These are phyloP conservation scores for Lottia scabra DNA, from an alignment of 2,888 invertebrate genomes.

Conservation along the genomic window DNA sequence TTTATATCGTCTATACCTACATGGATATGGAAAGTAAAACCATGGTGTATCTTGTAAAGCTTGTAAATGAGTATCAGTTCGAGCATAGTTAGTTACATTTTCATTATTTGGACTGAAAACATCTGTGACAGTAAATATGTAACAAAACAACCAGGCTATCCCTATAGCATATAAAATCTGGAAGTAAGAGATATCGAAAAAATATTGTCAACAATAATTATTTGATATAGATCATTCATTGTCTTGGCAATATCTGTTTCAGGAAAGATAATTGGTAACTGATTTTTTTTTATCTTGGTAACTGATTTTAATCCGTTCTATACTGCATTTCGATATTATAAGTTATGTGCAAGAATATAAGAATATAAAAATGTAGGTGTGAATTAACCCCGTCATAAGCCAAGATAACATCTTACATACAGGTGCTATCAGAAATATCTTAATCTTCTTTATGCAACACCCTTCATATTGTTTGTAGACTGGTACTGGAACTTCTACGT, in stretches of 20 bases:
- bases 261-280: too few species aligned
- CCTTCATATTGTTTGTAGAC: conserved; percentile 29
- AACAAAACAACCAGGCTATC: conserved; percentile 43
- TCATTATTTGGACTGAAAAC: conserved; percentile 21
- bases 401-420: conserved; percentile 24
- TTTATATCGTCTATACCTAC: too few species aligned
- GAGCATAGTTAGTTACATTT: conserved; percentile 26
- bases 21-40: conserved; percentile 54
- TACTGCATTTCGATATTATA: too few species aligned
- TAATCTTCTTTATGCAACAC: conserved; percentile 39
- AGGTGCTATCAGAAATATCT: conserved; percentile 44
- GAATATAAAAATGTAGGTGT: not conserved
- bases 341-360: conserved; percentile 2
- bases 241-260: too few species aligned
- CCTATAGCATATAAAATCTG: conserved; percentile 48
- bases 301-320: too few species aligned
- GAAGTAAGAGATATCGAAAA: too few species aligned
- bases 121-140: conserved; percentile 43
- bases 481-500: conserved; percentile 38
- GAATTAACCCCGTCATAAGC: not conserved
- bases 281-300: too few species aligned
- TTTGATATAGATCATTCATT: too few species aligned
- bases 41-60: conserved; percentile 39
- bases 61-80: conserved; percentile 39
- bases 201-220: too few species aligned